These are phyloP conservation scores for Hoplias malabaricus DNA, from an alignment of 2,113 vertebrate species.

Conservation along the genomic window DNA sequence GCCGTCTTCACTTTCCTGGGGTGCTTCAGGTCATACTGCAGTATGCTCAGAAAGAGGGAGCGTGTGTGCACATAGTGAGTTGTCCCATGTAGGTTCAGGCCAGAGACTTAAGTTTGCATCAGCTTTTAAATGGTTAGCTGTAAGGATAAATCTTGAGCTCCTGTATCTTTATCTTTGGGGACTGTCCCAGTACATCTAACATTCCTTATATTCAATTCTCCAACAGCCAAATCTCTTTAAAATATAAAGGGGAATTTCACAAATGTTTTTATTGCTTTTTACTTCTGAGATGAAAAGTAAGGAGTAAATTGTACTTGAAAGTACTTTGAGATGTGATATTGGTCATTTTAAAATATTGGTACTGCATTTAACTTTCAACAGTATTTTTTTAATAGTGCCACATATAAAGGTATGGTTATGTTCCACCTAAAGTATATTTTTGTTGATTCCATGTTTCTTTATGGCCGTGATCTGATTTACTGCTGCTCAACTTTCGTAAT, in stretches of 20 bases:
- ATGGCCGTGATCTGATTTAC: too few species aligned
- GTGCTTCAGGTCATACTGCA: background rate
- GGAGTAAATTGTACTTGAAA: too few species aligned
- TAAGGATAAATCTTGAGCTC: constrained; percentile 17
- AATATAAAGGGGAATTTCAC: too few species aligned
- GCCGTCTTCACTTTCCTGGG: background rate
- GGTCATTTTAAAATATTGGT: too few species aligned
- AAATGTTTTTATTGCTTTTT: too few species aligned
- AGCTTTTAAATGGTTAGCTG: constrained; percentile 19
- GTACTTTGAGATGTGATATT: too few species aligned
- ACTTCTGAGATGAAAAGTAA: too few species aligned
- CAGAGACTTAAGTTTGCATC: constrained; percentile 17
- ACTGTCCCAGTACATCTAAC: background rate
- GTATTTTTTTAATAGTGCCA: too few species aligned
- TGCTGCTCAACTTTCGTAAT: background rate
- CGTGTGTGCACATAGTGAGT: background rate
- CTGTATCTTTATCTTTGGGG: background rate
- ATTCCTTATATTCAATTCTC: background rate
- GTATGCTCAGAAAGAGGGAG: background rate
- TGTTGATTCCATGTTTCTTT: too few species aligned
- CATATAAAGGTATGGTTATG: too few species aligned
- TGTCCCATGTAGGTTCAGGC: background rate
- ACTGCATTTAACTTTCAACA: too few species aligned
- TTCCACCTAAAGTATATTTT: too few species aligned
- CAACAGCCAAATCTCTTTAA: background rate